Conservation (phyloP, 2,113 vertebrate species). For the Vanacampus margaritifer region DNA sequence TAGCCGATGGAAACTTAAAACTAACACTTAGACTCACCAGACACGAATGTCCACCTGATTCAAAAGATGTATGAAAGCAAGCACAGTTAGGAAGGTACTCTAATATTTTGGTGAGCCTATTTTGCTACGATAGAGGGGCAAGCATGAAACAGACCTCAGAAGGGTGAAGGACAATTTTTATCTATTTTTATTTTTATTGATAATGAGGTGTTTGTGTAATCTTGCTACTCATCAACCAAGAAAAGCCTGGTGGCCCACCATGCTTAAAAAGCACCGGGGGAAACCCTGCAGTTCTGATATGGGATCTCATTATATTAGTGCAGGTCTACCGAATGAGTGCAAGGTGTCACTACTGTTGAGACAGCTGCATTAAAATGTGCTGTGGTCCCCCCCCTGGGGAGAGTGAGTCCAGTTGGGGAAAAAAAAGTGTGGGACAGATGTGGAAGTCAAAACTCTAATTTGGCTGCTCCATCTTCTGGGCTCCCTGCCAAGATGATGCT, state of each 20-base stretch:
- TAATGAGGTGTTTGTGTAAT: neutral
- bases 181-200: neutral
- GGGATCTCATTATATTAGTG: neutral
- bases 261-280: too few relatives aligned
- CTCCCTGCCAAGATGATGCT: constrained; percentile 27
- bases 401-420: constrained; percentile 29
- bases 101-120: too few relatives aligned
- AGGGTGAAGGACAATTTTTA: too few relatives aligned
- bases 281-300: too few relatives aligned
- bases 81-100: too few relatives aligned
- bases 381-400: constrained; percentile 6
- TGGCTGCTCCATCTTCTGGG: constrained; percentile 3
- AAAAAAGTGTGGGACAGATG: constrained; percentile 11
- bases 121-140: too few relatives aligned
- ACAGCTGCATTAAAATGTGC: neutral
- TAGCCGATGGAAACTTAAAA: too few relatives aligned
- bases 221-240: neutral
- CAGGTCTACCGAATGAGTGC: neutral
- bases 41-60: too few relatives aligned
- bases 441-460: constrained; percentile 24
- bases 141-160: too few relatives aligned
- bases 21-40: too few relatives aligned
- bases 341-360: neutral
- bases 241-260: too few relatives aligned
- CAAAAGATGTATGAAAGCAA: too few relatives aligned